phyloP scores from a whole-genome alignment of 2,888 invertebrate genomes.

The Drosophila imparisetae region DNA sequence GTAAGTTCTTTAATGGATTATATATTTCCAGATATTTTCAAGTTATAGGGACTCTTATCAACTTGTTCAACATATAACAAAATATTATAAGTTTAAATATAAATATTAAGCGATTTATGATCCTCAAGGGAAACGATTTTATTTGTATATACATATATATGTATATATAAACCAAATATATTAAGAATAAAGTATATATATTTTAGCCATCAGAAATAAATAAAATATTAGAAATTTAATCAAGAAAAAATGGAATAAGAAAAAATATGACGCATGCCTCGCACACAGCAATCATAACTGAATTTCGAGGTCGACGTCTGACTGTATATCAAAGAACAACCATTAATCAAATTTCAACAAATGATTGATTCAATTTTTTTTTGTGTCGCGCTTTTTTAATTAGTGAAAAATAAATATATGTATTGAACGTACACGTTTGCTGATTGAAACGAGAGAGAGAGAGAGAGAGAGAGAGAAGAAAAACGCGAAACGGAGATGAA shows the following conservation, averaged over 20 bases:
- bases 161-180: neutral
- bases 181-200: neutral
- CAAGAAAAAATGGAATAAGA: neutral
- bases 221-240: conserved; percentile 11
- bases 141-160: neutral
- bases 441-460: conserved; percentile 17
- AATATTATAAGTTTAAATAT: neutral
- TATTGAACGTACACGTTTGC: conserved; percentile 3
- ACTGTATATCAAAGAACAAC: conserved; percentile 46
- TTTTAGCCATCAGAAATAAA: neutral
- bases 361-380: conserved; percentile 71
- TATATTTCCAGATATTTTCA: neutral
- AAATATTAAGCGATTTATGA: neutral
- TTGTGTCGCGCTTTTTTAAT: conserved; percentile 67
- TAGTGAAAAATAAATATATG: conserved; percentile 62
- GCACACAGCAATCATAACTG: conserved; percentile 17
- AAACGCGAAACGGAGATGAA: conserved; percentile 3
- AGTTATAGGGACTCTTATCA: neutral
- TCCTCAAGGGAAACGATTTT: neutral
- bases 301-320: conserved; percentile 45
- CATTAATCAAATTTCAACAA: conserved; percentile 77
- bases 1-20: neutral
- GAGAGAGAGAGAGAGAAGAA: neutral
- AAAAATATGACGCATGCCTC: conserved; percentile 32
- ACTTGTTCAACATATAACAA: neutral